Conservation (phyloP, 2,797 vertebrate species). For the Monodelphis domestica region DNA sequence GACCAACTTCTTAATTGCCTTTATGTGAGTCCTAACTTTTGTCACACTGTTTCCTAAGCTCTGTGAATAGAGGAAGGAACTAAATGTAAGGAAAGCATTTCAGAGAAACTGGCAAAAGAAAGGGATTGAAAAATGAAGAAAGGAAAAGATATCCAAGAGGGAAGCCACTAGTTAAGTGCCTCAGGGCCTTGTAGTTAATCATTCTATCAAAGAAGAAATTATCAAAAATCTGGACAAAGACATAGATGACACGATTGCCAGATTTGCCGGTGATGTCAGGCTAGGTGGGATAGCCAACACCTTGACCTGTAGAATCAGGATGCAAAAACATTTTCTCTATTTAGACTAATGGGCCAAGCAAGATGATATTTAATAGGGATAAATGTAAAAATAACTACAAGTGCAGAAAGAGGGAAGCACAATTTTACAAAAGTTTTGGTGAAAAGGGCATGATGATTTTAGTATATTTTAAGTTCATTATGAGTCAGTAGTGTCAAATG, state of each 20-base stretch:
- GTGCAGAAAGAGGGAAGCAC: background rate
- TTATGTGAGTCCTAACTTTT: background rate
- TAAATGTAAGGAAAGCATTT: background rate
- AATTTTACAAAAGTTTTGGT: background rate
- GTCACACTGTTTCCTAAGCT: background rate
- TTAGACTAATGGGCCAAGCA: background rate
- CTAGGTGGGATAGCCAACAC: background rate
- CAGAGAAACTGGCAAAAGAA: background rate
- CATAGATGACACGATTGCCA: background rate
- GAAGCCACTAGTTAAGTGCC: background rate
- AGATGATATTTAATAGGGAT: background rate
- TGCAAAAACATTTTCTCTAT: background rate
- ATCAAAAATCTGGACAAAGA: background rate
- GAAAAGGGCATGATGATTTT: background rate
- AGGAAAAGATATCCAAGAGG: background rate
- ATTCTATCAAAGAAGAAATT: background rate
- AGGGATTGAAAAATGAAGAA: background rate
- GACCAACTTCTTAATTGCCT: background rate
- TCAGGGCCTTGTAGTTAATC: background rate
- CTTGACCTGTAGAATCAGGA: background rate
- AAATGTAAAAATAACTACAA: background rate
- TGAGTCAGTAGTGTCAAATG: background rate
- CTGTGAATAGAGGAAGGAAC: background rate
- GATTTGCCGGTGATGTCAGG: background rate
- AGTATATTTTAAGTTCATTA: background rate